These are phyloP conservation scores for Papilio glaucus DNA, from an alignment of 1,140 invertebrate species.

Conservation along the genomic window DNA sequence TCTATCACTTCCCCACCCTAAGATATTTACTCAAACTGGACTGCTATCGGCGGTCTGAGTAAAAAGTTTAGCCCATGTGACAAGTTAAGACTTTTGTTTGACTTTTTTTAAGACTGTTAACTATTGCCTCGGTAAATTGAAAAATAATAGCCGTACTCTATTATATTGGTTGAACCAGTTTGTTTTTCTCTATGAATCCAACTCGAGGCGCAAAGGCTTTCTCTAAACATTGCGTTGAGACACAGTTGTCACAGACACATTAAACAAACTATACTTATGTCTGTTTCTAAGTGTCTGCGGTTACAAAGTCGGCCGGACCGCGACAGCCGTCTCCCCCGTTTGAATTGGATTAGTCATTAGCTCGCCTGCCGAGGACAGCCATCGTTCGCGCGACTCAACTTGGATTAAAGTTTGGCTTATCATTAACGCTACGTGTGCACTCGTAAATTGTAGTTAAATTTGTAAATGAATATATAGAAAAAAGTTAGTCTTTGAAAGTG, in stretches of 20 bases:
- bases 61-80: too few relatives aligned
- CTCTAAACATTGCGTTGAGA: not conserved
- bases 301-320: not conserved
- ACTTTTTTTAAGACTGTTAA: too few relatives aligned
- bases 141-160: too few relatives aligned
- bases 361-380: not conserved
- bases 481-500: too few relatives aligned
- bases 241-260: not conserved
- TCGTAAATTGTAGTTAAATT: not conserved
- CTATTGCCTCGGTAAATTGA: too few relatives aligned
- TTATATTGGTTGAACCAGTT: too few relatives aligned
- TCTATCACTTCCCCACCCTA: too few relatives aligned
- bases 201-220: not conserved
- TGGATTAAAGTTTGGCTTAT: not conserved
- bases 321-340: not conserved
- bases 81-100: too few relatives aligned
- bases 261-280: conserved; percentile 8
- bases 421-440: not conserved
- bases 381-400: not conserved
- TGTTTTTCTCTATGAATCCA: not conserved
- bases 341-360: not conserved
- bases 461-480: too few relatives aligned
- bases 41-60: too few relatives aligned
- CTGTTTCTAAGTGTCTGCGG: not conserved
- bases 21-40: too few relatives aligned